Conservation (phyloP, 2,113 vertebrate species). For the Proteles cristata region DNA sequence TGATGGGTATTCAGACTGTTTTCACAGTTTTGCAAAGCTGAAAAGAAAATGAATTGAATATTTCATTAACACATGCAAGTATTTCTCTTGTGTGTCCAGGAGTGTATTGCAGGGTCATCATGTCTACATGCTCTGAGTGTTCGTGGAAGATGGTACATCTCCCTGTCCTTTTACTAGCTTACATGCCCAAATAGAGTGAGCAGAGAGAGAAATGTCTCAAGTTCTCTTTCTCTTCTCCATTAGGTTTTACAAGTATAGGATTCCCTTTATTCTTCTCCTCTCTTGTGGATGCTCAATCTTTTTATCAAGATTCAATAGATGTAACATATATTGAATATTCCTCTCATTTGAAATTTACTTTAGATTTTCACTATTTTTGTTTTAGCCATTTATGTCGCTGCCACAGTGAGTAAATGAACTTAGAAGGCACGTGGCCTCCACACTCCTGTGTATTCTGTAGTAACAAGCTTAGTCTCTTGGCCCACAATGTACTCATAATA, state of each 20-base stretch:
- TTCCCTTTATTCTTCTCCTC: not conserved
- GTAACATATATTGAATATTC: not conserved
- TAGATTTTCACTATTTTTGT: not conserved
- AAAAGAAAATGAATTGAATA: not conserved
- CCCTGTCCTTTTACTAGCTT: not conserved
- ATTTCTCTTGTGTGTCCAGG: not conserved
- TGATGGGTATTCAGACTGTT: not conserved
- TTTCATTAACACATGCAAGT: not conserved
- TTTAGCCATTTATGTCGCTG: not conserved
- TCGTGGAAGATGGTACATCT: not conserved
- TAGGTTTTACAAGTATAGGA: not conserved
- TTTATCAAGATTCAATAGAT: not conserved
- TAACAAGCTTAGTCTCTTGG: not conserved
- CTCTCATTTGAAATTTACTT: not conserved
- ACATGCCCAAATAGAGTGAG: no score
- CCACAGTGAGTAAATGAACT: not conserved
- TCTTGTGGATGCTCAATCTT: not conserved
- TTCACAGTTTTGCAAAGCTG: not conserved
- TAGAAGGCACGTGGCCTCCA: not conserved
- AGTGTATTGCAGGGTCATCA: fast-evolving
- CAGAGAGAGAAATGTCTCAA: not conserved
- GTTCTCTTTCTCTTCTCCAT: not conserved
- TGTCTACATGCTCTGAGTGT: not conserved
- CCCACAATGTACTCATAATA: not conserved
- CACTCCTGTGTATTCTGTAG: not conserved